phyloP scores from a whole-genome alignment of 1,140 invertebrate species.

The Papilio polytes region DNA sequence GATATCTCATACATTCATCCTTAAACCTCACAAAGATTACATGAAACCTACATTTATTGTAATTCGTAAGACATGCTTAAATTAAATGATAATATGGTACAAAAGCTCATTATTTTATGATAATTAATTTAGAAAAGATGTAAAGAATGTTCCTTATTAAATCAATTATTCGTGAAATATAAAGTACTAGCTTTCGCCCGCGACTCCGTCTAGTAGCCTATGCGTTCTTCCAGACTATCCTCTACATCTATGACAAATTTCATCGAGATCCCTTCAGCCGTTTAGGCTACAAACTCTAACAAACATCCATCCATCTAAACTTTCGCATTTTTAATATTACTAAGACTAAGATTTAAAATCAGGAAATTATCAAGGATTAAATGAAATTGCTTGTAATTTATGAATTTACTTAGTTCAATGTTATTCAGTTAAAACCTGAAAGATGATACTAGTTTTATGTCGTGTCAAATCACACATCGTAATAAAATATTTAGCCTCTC shows the following conservation, averaged over 20 bases:
- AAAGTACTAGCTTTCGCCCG: too few species aligned
- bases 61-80: slow-evolving; percentile 59
- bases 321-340: too few species aligned
- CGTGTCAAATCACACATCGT: background rate
- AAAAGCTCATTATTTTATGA: slow-evolving; percentile 7
- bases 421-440: background rate
- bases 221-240: too few species aligned
- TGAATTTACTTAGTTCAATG: background rate
- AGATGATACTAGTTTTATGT: background rate
- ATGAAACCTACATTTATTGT: slow-evolving; percentile 73
- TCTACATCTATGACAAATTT: too few species aligned
- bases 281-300: too few species aligned
- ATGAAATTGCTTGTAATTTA: background rate
- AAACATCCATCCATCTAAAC: too few species aligned
- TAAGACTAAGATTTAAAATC: too few species aligned
- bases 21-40: slow-evolving; percentile 75
- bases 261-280: too few species aligned
- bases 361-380: background rate
- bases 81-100: slow-evolving; percentile 43
- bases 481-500: background rate
- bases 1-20: slow-evolving; percentile 78
- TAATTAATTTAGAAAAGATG: slow-evolving; percentile 27
- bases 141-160: background rate
- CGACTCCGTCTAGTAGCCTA: too few species aligned
- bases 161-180: background rate